Base-by-base conservation (phyloP, 2,113 vertebrate species). In the Cheirogaleus medius region DNA sequence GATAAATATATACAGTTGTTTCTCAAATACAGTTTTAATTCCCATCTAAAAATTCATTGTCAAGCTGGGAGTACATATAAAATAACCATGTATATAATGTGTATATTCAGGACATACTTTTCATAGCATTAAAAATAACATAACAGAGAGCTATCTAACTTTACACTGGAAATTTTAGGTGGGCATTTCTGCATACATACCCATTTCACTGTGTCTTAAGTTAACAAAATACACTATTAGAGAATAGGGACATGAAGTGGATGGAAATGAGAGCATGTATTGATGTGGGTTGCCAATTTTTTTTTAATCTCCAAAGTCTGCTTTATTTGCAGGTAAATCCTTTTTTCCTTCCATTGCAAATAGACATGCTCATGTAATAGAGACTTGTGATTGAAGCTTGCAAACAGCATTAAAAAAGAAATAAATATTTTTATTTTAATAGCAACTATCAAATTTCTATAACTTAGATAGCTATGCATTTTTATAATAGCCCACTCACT, bases 391-490 rank as follows among this genome's bases (percentile, higher is more conserved):
- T 54, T 84, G 76, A 94, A 97, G 58, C 52, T 97, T 93, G 64
- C 39, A 97, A 97, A 73, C 77, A 91, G 29, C 80, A 69, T 81
- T 95, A 83, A 73, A 77, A 95, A 94, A 87, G 29, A 87, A 97
- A 96, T 95, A 97, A 83, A 80, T 92, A 81, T 97, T 95, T 95
- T 95, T 94, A 60, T 96, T 97, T 74, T 68, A 95, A 98, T 87
- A 93, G 47, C 66, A 88, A 64, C 87, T 87, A 73, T 94, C 83
- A 96, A 74, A 87, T 95, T 89, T 97, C 86, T 64, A 25, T 86
- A 92, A 95, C 39, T 83, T 32, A 91, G 74, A 90, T 82, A 89
- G 47, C 56, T 94, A n/a, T 69, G 80, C 52, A 64, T 94, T 95
- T 96, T 92, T 56, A 73, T 93, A 94, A 82, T 76, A 95, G 89